phyloP scores from a whole-genome alignment of 2,888 invertebrate genomes.

The Marronus borbonicus region DNA sequence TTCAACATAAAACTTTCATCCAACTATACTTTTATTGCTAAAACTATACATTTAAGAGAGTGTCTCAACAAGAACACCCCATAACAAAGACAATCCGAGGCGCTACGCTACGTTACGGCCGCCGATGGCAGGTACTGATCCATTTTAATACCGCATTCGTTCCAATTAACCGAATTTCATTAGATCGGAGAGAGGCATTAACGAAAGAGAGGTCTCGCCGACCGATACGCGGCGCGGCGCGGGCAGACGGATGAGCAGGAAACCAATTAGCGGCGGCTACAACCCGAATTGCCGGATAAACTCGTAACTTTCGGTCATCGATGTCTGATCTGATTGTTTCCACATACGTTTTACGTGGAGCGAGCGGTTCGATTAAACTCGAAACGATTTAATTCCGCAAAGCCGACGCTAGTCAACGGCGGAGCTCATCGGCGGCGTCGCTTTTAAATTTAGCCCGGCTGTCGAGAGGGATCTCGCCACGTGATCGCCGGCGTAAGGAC shows the following conservation, averaged over 20 bases:
- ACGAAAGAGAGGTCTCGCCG: conserved; percentile 37
- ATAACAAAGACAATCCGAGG: conserved; percentile 55
- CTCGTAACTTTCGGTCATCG: conserved; percentile 54
- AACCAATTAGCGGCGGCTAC: conserved; percentile 60
- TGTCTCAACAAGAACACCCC: too few species aligned
- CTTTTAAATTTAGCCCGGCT: not conserved
- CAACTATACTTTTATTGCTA: too few species aligned
- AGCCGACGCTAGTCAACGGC: conserved; percentile 16
- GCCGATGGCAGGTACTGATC: conserved; percentile 58
- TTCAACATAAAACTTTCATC: too few species aligned
- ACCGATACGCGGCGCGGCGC: not conserved
- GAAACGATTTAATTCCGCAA: conserved; percentile 50
- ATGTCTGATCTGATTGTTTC: conserved; percentile 53
- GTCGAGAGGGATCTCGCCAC: too few species aligned
- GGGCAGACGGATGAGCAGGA: conserved; percentile 55
- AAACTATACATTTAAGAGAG: too few species aligned
- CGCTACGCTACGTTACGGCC: conserved; percentile 24
- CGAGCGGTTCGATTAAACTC: conserved; percentile 52
- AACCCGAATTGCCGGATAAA: conserved; percentile 58
- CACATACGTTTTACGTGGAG: conserved; percentile 50
- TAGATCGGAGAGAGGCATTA: conserved; percentile 57
- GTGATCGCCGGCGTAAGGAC: too few species aligned
- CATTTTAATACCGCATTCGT: conserved; percentile 63
- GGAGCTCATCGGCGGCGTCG: not conserved
- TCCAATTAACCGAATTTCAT: conserved; percentile 64